These are phyloP conservation scores for Pristionchus fissidentatus DNA, from an alignment of 2,888 invertebrate genomes.

Conservation along the genomic window DNA sequence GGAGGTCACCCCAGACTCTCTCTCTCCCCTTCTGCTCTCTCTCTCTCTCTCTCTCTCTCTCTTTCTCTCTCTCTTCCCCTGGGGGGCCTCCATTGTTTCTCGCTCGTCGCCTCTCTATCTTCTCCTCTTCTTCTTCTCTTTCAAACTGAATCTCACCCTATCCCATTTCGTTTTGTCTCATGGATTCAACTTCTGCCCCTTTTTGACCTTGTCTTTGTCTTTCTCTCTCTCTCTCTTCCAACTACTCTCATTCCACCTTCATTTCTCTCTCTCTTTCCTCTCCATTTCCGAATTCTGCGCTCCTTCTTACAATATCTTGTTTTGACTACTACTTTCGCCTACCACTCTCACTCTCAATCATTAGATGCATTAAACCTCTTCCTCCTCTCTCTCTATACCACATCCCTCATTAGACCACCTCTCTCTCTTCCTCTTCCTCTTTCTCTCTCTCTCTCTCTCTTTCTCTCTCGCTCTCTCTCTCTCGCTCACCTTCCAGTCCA, in stretches of 20 bases:
- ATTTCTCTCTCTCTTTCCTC: not conserved
- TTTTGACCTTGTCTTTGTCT: conserved; percentile 22
- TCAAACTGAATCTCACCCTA: conserved; percentile 49
- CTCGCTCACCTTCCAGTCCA: conserved; percentile 20
- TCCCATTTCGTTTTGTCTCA: conserved; percentile 51
- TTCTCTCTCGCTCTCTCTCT: conserved; percentile 20
- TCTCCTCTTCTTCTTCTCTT: conserved; percentile 33
- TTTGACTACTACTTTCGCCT: conserved; percentile 33
- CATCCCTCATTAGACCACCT: conserved; percentile 15
- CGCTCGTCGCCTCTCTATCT: conserved; percentile 49
- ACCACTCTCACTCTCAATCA: conserved; percentile 41
- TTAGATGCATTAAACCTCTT: conserved; percentile 35
- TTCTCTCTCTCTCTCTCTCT: conserved; percentile 39
- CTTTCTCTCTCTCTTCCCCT: conserved; percentile 7
- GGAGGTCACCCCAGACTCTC: not conserved
- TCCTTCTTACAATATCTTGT: conserved; percentile 36
- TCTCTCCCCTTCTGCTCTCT: not conserved
- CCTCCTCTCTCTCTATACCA: not conserved
- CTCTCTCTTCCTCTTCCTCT: conserved; percentile 5
- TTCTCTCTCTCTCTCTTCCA: not conserved
- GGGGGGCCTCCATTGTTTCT: conserved; percentile 37
- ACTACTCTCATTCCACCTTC: not conserved
- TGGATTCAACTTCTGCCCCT: conserved; percentile 34
- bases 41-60: conserved; percentile 7
- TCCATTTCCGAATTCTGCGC: conserved; percentile 31